These are phyloP conservation scores for Apogon talboti DNA, from an alignment of 2,797 vertebrate species.

Conservation along the genomic window DNA sequence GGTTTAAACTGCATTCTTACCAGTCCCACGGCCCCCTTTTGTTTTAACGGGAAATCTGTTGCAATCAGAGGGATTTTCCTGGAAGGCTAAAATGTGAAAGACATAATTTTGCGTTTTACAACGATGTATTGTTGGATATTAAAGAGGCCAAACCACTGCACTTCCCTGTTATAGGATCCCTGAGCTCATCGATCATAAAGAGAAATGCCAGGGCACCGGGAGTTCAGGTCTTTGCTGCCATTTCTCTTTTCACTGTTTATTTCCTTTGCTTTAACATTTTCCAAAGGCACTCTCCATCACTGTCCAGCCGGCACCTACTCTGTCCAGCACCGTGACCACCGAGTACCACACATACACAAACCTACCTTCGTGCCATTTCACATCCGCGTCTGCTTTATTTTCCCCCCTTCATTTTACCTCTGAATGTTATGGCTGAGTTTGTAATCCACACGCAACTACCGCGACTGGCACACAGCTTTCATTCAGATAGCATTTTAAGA, in stretches of 20 bases:
- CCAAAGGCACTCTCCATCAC: slow-evolving; percentile 57
- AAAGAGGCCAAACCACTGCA: slow-evolving; percentile 59
- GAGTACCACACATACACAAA: slow-evolving; percentile 12
- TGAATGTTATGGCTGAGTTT: slow-evolving; percentile 13
- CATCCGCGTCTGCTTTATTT: not conserved
- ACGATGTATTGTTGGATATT: slow-evolving; percentile 70
- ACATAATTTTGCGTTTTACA: slow-evolving; percentile 70
- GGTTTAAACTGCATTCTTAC: slow-evolving; percentile 44
- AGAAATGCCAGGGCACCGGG: slow-evolving; percentile 71
- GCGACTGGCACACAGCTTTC: slow-evolving; percentile 7
- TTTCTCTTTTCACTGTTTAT: slow-evolving; percentile 78
- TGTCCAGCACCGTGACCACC: slow-evolving; percentile 45
- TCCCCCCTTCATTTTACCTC: slow-evolving; percentile 19
- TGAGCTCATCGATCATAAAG: slow-evolving; percentile 75
- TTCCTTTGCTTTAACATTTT: slow-evolving; percentile 73
- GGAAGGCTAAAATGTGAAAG: slow-evolving; percentile 62
- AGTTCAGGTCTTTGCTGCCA: slow-evolving; percentile 72
- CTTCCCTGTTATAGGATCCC: slow-evolving; percentile 56
- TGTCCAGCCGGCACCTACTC: slow-evolving; percentile 37
- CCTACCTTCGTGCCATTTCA: slow-evolving; percentile 6
- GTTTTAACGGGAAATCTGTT: slow-evolving; percentile 69
- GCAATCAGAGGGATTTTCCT: slow-evolving; percentile 72
- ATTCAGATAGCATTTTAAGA: not conserved
- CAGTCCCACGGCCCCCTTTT: slow-evolving; percentile 48
- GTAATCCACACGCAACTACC: slow-evolving; percentile 12